phyloP scores from a whole-genome alignment of 2,888 invertebrate species.

The Ligdia adustata region DNA sequence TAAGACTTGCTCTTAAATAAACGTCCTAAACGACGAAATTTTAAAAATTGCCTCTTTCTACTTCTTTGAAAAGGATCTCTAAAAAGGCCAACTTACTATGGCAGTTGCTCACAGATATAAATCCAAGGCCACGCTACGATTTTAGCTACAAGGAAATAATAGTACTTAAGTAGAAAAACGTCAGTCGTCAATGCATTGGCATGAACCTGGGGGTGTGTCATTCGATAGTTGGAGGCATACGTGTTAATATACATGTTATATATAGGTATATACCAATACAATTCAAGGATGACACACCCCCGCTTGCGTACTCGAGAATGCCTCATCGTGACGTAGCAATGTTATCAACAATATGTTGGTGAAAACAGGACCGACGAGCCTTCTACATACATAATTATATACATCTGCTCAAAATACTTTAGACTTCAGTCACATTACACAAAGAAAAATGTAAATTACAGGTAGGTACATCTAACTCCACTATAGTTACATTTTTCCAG shows the following conservation, averaged over 20 bases:
- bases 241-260: not conserved
- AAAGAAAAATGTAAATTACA: too few relatives aligned
- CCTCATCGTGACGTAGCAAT: conserved; percentile 14
- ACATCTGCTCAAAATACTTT: too few relatives aligned
- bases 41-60: too few relatives aligned
- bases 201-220: conserved; percentile 23
- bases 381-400: too few relatives aligned
- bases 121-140: conserved; percentile 10
- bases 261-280: not conserved
- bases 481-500: too few relatives aligned
- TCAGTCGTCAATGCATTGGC: conserved; percentile 9
- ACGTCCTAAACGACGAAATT: too few relatives aligned
- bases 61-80: too few relatives aligned
- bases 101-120: too few relatives aligned
- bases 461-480: too few relatives aligned
- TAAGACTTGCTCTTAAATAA: too few relatives aligned
- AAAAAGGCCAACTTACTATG: too few relatives aligned
- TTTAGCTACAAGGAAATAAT: conserved; percentile 15
- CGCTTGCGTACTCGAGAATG: conserved; percentile 7
- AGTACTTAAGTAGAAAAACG: conserved; percentile 7
- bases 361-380: conserved; percentile 3
- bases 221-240: not conserved
- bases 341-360: not conserved
- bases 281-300: conserved; percentile 24
- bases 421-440: too few relatives aligned